Evolutionary conservation across 2,888 invertebrate genomes (phyloP).

Genomic region (Sinelater perroti): DNA sequence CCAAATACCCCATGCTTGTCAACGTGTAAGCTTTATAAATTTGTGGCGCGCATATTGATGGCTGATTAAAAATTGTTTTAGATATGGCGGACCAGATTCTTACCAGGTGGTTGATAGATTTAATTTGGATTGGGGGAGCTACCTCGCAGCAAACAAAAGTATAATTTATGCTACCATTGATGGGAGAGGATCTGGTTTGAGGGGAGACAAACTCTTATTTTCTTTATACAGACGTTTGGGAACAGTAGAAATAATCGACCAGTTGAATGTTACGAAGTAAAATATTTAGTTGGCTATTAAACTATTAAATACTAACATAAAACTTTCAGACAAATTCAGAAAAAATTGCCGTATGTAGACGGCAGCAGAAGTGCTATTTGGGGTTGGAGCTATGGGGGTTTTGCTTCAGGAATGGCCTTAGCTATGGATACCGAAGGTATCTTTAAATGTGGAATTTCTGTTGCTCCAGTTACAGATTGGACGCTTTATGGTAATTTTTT

Average conservation of each 20-base stretch:
- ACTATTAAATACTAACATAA: background rate
- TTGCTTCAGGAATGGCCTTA: slow-evolving; percentile 87
- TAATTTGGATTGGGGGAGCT: slow-evolving; percentile 87
- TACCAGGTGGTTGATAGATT: slow-evolving; percentile 85
- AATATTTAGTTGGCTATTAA: slow-evolving; percentile 4
- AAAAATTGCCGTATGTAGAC: slow-evolving; percentile 78
- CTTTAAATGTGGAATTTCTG: slow-evolving; percentile 93
- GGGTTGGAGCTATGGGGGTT: slow-evolving; percentile 99
- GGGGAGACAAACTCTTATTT: slow-evolving; percentile 85
- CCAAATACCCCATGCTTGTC: slow-evolving; percentile 83
- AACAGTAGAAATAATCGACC: slow-evolving; percentile 90
- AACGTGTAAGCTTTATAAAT: slow-evolving; percentile 74
- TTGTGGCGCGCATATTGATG: too few relatives aligned
- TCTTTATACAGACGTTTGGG: slow-evolving; percentile 85
- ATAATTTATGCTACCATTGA: slow-evolving; percentile 91
- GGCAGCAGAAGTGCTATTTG: slow-evolving; percentile 86
- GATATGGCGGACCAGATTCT: slow-evolving; percentile 93
- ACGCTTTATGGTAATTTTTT: slow-evolving; percentile 81
- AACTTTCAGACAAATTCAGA: slow-evolving; percentile 69
- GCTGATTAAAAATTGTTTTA: too few relatives aligned
- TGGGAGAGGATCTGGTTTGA: slow-evolving; percentile 86
- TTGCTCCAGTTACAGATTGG: slow-evolving; percentile 98
- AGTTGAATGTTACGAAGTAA: slow-evolving; percentile 84
- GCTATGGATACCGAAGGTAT: slow-evolving; percentile 77
- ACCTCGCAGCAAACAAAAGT: slow-evolving; percentile 82